Base-by-base conservation (phyloP, 1,140 invertebrate species). In the Eufriesea mexicana region DNA sequence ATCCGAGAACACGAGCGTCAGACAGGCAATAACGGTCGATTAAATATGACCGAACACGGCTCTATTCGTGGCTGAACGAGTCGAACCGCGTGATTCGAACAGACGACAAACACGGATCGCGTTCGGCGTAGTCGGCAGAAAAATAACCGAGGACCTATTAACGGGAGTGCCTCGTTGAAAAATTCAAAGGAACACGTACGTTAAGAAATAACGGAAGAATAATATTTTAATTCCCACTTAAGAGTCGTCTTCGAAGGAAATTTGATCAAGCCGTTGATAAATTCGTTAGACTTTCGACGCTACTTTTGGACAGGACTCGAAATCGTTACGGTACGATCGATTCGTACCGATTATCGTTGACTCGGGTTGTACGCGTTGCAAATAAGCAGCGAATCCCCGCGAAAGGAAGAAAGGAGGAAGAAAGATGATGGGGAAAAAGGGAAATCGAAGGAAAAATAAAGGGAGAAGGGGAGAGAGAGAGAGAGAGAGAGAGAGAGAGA, bases 31-130 rank as follows among this genome's bases (percentile, higher is more conserved):
- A 68, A 20, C 47, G 64, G 18, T 23, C 42, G 75, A 85, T 88
- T 84, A 82, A 78, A 87, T 78, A 75, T 85, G 75, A 87, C 64
- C 61, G 57, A 83, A 71, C 49, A 28, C 70, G 62, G 59, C 54
- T n/a, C n/a, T 85, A 85, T 78, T 86, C 55, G 73, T n/a, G n/a
- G 76, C 20, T 14, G n/a, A 57, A 47, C 64, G 35, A 18, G 10
- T 35, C 35, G 35, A 35, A 35, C 35, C 35, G 35, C 35, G 35
- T n/a, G 61, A 49, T 61, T 35, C n/a, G 25, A 28, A 25, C 14
- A 57, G 16, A 42, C 23, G 51, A 54, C 20, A 45, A 57, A 57
- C 35, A 57, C 14, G 7, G 28, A n/a, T 16, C 6, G 7, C 16
- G 5, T 23, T 45, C 64, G 9, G 23, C 12, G 42, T 0, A 2